phyloP scores from a whole-genome alignment of 2,888 invertebrate species.

The Machimus rusticus region DNA sequence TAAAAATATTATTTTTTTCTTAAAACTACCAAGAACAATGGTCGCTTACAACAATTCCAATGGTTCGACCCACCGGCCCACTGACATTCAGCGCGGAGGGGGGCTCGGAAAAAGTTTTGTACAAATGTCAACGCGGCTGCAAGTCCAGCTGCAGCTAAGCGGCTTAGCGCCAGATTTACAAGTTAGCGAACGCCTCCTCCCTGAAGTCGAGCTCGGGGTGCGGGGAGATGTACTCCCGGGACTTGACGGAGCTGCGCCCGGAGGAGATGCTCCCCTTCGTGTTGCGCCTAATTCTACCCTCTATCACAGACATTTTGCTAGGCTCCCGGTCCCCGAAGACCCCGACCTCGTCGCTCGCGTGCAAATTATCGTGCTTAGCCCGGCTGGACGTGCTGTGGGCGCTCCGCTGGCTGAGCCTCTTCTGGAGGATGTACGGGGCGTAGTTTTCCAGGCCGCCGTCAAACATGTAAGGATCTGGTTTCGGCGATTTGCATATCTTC shows the following conservation, averaged over 20 bases:
- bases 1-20: neutral
- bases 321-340: slow-evolving; percentile 20
- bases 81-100: neutral
- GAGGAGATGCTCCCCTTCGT: slow-evolving; percentile 57
- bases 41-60: neutral
- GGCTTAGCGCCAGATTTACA: slow-evolving; percentile 52
- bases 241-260: slow-evolving; percentile 60
- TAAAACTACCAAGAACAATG: neutral
- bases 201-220: slow-evolving; percentile 57
- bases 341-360: neutral
- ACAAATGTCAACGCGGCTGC: neutral
- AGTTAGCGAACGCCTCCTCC: slow-evolving; percentile 62
- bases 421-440: slow-evolving; percentile 39
- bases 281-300: slow-evolving; percentile 58
- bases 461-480: slow-evolving; percentile 42
- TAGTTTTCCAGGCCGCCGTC: neutral
- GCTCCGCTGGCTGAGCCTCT: slow-evolving; percentile 58
- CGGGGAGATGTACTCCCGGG: slow-evolving; percentile 54
- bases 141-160: neutral
- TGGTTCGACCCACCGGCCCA: neutral
- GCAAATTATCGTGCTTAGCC: slow-evolving; percentile 58
- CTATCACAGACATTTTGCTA: slow-evolving; percentile 61
- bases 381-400: slow-evolving; percentile 52
- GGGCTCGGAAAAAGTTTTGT: neutral
- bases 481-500: slow-evolving; percentile 59